Evolutionary conservation across 1,140 invertebrate species (phyloP).

Genomic region (Pollicipes pollicipes): DNA sequence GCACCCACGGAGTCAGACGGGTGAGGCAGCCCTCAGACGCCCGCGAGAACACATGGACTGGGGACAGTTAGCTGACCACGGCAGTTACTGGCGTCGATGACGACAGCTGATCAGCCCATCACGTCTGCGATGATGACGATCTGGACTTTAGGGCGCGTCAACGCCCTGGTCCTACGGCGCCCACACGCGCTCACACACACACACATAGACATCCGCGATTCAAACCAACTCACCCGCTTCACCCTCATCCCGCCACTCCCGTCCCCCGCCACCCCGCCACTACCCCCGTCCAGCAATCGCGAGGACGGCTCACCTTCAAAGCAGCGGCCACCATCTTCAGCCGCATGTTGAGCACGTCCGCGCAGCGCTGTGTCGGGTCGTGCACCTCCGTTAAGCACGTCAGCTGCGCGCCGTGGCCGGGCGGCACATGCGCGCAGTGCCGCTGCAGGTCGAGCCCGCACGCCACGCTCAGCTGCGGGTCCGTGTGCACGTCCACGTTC

Average conservation of each 20-base stretch:
- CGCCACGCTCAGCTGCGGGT: slow-evolving; percentile 33
- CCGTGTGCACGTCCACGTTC: slow-evolving; percentile 37
- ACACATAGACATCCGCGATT: neutral
- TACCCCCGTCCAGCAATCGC: slow-evolving; percentile 12
- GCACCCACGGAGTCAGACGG: too few relatives aligned
- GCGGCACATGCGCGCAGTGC: slow-evolving; percentile 29
- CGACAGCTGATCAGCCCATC: too few relatives aligned
- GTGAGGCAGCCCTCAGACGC: too few relatives aligned
- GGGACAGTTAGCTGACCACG: too few relatives aligned
- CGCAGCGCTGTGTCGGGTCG: slow-evolving; percentile 57
- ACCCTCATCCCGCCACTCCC: neutral
- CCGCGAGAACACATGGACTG: too few relatives aligned
- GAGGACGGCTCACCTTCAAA: slow-evolving; percentile 46
- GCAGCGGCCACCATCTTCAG: slow-evolving; percentile 80
- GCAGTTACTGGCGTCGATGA: too few relatives aligned
- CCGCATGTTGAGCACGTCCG: slow-evolving; percentile 52
- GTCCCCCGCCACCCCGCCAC: slow-evolving; percentile 15
- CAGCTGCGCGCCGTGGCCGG: slow-evolving; percentile 34
- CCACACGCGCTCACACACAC: neutral
- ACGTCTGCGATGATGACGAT: too few relatives aligned
- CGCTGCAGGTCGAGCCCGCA: slow-evolving; percentile 33
- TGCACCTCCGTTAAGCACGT: slow-evolving; percentile 64
- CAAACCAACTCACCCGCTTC: neutral
- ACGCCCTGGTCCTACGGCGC: too few relatives aligned
- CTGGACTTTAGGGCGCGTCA: too few relatives aligned